These are phyloP conservation scores for Actinia tenebrosa DNA, from an alignment of 64 coral and sea anemone species.

Conservation along the genomic window DNA sequence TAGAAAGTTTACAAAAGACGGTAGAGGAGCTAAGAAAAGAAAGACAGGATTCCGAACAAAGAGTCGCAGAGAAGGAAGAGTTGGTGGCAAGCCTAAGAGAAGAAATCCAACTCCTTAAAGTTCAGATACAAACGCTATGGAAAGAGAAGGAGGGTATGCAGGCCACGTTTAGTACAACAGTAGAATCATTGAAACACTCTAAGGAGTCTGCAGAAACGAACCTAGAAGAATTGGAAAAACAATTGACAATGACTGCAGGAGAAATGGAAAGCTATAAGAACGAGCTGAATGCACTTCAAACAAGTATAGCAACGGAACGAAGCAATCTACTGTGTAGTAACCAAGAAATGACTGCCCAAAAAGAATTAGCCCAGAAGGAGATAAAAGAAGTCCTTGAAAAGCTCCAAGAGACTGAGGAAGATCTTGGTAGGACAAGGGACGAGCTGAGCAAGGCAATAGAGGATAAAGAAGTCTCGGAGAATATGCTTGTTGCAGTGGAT, in stretches of 20 bases:
- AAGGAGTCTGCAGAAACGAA: conserved; percentile 27
- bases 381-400: background rate
- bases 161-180: background rate
- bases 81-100: background rate
- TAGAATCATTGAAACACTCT: background rate
- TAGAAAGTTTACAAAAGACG: conserved; percentile 29
- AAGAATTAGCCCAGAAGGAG: background rate
- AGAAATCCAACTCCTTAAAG: conserved; percentile 28
- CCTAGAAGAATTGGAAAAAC: background rate
- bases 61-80: background rate
- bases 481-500: conserved; percentile 30
- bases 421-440: background rate
- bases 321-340: conserved; percentile 21
- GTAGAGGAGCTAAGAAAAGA: conserved; percentile 7
- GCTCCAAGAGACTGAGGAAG: background rate
- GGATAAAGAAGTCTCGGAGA: conserved; percentile 13
- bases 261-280: conserved; percentile 31
- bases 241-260: conserved; percentile 3
- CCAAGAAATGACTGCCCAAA: background rate
- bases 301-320: background rate
- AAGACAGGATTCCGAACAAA: background rate
- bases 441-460: conserved; percentile 21
- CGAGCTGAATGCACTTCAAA: conserved; percentile 9
- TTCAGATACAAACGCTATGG: background rate
- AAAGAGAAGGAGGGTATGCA: conserved; percentile 10